phyloP scores from a whole-genome alignment of 1,140 invertebrate species.

The Lepidotrigona ventralis region DNA sequence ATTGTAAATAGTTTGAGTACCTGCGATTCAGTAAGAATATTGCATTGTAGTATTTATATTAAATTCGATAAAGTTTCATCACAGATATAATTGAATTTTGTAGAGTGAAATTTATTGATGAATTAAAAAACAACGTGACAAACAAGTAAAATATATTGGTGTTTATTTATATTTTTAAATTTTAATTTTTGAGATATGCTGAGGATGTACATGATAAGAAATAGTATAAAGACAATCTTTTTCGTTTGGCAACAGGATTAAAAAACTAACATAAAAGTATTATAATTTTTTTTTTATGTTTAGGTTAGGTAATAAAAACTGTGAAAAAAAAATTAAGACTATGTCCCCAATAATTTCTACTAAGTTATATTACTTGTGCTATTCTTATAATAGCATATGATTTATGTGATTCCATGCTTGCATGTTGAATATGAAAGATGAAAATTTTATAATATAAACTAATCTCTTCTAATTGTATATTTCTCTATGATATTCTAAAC shows the following conservation, averaged over 20 bases:
- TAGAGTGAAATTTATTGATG: neutral
- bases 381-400: neutral
- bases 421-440: neutral
- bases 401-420: neutral
- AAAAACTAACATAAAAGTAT: slow-evolving; percentile 11
- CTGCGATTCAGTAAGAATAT: slow-evolving; percentile 31
- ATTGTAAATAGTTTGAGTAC: slow-evolving; percentile 32
- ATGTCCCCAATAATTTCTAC: neutral
- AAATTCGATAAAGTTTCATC: neutral
- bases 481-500: slow-evolving; percentile 1
- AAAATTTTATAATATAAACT: slow-evolving; percentile 17
- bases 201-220: neutral
- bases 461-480: slow-evolving; percentile 27
- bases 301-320: neutral
- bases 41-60: slow-evolving; percentile 40
- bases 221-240: neutral
- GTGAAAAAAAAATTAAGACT: neutral
- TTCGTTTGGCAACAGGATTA: neutral
- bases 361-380: neutral
- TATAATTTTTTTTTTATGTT: neutral
- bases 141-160: neutral
- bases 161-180: neutral
- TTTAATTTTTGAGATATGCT: neutral
- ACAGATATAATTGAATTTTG: neutral
- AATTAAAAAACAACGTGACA: slow-evolving; percentile 1